Conservation (phyloP, 1,140 invertebrate species). For the Parasteatoda tepidariorum region DNA sequence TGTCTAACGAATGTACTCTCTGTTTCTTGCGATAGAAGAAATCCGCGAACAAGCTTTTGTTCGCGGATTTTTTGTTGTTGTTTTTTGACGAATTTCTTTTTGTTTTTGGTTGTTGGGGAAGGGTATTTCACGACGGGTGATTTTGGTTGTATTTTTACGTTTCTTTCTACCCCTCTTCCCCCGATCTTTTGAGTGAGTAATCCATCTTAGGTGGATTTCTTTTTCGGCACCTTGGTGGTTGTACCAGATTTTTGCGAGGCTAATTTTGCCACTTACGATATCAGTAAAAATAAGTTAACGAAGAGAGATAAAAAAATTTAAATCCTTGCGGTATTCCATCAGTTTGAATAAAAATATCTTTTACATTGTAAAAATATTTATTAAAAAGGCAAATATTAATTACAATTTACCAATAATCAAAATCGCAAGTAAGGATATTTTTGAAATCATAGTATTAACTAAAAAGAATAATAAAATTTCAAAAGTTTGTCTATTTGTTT, state of each 20-base stretch:
- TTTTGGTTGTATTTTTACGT: background rate
- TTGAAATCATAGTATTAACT: no score
- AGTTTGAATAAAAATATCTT: no score
- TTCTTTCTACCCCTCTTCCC: background rate
- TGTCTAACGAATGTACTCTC: slow-evolving; percentile 22
- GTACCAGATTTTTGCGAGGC: background rate
- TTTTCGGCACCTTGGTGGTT: slow-evolving; percentile 44
- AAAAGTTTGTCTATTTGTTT: background rate
- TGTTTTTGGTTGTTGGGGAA: background rate
- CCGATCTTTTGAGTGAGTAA: slow-evolving; percentile 6
- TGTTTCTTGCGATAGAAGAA: background rate
- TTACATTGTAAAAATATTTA: no score
- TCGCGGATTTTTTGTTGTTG: background rate
- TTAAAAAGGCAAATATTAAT: no score
- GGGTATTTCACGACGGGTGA: slow-evolving; percentile 36
- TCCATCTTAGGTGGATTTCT: slow-evolving; percentile 44
- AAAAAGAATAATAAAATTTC: background rate
- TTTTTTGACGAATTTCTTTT: background rate
- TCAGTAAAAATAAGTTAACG: no score
- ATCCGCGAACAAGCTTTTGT: slow-evolving; percentile 21
- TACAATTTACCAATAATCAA: no score
- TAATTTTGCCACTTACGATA: background rate
- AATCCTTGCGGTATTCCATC: no score
- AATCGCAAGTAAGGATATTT: no score
- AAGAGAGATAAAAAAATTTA: no score